Conservation (phyloP, 2,113 vertebrate species). For the Myodes glareolus region DNA sequence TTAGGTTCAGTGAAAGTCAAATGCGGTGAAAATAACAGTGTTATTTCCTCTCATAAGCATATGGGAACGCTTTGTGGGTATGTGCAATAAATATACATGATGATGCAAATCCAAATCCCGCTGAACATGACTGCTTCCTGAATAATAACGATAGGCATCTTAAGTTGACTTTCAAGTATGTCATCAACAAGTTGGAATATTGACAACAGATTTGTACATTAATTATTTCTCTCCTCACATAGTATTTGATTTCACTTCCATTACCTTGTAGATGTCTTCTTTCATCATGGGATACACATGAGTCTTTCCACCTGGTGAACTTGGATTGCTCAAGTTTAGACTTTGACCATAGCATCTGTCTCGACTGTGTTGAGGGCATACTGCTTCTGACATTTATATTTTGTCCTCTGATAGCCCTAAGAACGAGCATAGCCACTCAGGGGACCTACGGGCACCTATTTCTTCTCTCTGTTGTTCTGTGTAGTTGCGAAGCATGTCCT, state of each 20-base stretch:
- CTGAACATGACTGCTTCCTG: background rate
- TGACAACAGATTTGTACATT: background rate
- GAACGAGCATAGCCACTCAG: background rate
- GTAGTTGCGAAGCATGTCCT: background rate
- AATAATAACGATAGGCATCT: slow-evolving; percentile 14
- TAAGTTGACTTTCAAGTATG: background rate
- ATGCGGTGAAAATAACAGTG: background rate
- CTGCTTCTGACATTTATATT: slow-evolving; percentile 8
- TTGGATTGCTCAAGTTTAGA: slow-evolving; percentile 25
- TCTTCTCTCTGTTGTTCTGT: background rate
- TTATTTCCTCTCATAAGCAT: slow-evolving; percentile 8
- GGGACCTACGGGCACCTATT: background rate
- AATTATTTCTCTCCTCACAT: slow-evolving; percentile 10
- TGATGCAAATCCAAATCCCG: background rate
- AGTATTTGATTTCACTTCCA: slow-evolving; percentile 6
- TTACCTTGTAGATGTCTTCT: background rate
- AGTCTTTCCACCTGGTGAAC: background rate
- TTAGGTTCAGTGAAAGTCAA: slow-evolving; percentile 36
- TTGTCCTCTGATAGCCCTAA: background rate
- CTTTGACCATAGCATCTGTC: background rate
- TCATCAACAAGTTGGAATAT: background rate
- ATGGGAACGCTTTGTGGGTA: too few relatives aligned
- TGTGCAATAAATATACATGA: too few relatives aligned
- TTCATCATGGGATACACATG: background rate
- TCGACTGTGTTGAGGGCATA: background rate